These are phyloP conservation scores for Mus spretus DNA, from an alignment of 2,797 vertebrate genomes.

Conservation along the genomic window DNA sequence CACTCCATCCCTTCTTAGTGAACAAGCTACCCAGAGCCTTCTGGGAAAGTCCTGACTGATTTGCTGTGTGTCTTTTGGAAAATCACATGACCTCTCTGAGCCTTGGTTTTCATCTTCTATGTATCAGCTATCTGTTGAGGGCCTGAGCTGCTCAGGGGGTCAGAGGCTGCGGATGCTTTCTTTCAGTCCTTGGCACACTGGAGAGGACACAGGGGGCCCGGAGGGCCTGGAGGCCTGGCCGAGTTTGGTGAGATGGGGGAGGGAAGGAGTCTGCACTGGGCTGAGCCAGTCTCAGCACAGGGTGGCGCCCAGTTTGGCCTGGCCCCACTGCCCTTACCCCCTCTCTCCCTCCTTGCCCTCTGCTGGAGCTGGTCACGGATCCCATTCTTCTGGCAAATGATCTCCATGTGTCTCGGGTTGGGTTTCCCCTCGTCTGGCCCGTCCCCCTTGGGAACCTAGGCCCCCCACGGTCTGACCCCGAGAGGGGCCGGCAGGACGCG, in stretches of 20 bases:
- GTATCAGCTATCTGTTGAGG: neutral
- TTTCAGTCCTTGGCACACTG: neutral
- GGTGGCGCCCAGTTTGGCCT: neutral
- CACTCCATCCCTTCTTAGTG: too few relatives aligned
- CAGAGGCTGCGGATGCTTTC: neutral
- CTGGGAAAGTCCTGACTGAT: neutral
- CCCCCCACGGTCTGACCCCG: conserved; percentile 70
- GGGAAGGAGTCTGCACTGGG: neutral
- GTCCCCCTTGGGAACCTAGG: conserved; percentile 65
- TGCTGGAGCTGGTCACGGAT: conserved; percentile 77
- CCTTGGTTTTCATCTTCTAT: neutral
- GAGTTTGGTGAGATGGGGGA: neutral
- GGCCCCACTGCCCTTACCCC: neutral
- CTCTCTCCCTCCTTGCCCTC: neutral
- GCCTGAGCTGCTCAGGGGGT: neutral
- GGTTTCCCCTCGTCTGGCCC: conserved; percentile 80
- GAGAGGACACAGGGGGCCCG: neutral
- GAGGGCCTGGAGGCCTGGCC: neutral
- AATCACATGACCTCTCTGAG: conserved; percentile 46
- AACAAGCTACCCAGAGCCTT: neutral
- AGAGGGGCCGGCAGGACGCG: conserved; percentile 55
- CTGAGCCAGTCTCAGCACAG: neutral
- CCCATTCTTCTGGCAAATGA: conserved; percentile 75
- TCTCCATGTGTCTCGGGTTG: conserved; percentile 84
- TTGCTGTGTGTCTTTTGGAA: conserved; percentile 17